Evolutionary conservation across 2,797 vertebrate species (phyloP).

Genomic region (Darevskia nairensis): DNA sequence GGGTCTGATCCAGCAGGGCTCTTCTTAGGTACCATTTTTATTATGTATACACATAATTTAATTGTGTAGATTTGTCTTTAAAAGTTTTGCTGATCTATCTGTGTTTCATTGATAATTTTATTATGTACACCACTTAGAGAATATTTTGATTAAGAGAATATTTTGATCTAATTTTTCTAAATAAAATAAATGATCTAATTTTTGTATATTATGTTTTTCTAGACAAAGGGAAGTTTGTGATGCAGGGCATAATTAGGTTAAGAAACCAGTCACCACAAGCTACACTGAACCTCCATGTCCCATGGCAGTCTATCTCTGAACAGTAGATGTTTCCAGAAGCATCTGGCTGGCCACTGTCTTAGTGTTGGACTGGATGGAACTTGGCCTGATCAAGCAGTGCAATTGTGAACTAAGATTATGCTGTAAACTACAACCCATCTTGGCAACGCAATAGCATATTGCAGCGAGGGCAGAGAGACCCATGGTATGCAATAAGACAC

Average conservation of each 20-base stretch:
- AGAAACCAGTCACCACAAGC: neutral
- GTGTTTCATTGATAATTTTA: no score
- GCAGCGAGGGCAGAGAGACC: neutral
- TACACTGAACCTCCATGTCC: neutral
- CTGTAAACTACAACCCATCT: neutral
- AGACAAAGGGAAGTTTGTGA: neutral
- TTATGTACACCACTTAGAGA: no score
- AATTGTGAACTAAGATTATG: neutral
- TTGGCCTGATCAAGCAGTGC: neutral
- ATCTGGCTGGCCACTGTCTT: neutral
- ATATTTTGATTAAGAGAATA: no score
- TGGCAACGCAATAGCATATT: neutral
- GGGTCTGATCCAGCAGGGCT: no score
- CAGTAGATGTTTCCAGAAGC: neutral
- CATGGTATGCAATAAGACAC: slow-evolving; percentile 54
- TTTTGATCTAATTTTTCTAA: no score
- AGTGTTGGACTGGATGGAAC: neutral
- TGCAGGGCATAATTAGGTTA: neutral
- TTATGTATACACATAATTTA: no score
- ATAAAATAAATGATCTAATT: no score
- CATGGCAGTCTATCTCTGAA: neutral
- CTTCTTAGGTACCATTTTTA: no score
- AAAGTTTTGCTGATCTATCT: no score
- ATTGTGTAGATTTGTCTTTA: no score
- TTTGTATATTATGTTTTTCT: no score